Evolutionary conservation across 2,797 vertebrate species (phyloP).

Genomic region (Lepidocolaptes lacrymiger): DNA sequence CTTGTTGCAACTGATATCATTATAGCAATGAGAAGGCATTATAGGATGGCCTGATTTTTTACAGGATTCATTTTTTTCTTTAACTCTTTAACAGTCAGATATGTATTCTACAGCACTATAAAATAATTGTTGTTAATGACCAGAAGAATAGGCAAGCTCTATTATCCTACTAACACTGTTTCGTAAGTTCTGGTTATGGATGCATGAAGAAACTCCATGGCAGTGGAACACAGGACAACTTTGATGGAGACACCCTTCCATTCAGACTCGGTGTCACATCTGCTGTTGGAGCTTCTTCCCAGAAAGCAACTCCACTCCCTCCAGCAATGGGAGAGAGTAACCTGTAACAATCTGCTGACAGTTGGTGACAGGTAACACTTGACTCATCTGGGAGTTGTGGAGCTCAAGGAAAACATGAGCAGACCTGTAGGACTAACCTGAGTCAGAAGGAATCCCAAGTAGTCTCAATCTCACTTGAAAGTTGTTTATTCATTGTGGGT

Average conservation of each 20-base stretch:
- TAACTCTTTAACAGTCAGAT: slow-evolving; percentile 79
- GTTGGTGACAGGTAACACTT: neutral
- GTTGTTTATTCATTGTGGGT: neutral
- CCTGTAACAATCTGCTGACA: neutral
- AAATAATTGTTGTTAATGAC: slow-evolving; percentile 2
- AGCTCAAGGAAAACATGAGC: neutral
- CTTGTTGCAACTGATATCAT: slow-evolving; percentile 98
- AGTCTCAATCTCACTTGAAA: neutral
- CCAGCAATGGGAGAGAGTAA: neutral
- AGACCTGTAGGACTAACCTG: neutral
- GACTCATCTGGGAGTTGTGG: neutral
- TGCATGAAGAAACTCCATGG: neutral
- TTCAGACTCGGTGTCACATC: neutral
- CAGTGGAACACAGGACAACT: neutral
- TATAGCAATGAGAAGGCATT: slow-evolving; percentile 88
- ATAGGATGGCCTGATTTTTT: slow-evolving; percentile 85
- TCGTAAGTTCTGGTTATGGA: neutral
- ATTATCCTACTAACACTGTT: neutral
- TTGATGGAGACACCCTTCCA: neutral
- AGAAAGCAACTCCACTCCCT: neutral
- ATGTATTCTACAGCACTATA: slow-evolving; percentile 2
- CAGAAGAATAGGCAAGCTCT: neutral
- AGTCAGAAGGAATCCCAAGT: neutral
- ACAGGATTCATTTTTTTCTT: slow-evolving; percentile 80
- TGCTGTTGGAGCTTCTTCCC: neutral